Evolutionary conservation across 2,797 vertebrate species (phyloP), one percentile per base, ranked within the genome.

Genomic region (Amblyopsis hoosieri): DNA sequence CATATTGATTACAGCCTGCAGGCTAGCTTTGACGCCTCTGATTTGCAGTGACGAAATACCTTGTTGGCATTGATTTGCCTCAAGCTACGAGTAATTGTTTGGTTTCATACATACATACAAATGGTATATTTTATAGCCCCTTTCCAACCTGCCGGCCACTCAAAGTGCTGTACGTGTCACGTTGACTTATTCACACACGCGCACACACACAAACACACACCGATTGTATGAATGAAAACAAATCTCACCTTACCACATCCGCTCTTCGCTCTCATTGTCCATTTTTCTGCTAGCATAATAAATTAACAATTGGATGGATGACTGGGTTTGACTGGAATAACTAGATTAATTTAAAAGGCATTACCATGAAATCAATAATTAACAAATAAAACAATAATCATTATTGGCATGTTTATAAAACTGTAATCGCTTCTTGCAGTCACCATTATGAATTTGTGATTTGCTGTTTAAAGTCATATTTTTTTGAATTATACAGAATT

Each of bases 401-500:
- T 37, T 64, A 6, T 63, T 53, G 47, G 19, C 29, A 8, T 14
- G 10, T 61, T 71, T 17, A 12, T 29, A 8, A 0, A 14, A 54
- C 45, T 72, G 8, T 48, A 13, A n/a, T 54, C 37, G 3, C 15
- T 11, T 1, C 49, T 57, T 12, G 52, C 60, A 49, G 56, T 71
- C 74, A 15, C 29, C 17, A 29, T 49, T 66, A 62, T 71, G 23
- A 8, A 53, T 59, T 60, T 76, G 75, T 81, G 67, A 76, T 59
- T 53, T 71, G 65, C 55, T 62, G 60, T 67, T 64, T 60, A 33
- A 57, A 65, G 50, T 78, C 78, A 81, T 87, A 37, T 58, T 7
- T 31, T 66, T 29, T 72, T 54, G 80, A 84, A 83, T 84, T 80
- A 85, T 66, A 68, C 71, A 46, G 50, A 73, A 66, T 80, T 68